phyloP scores from a whole-genome alignment of 2,888 invertebrate genomes.

The Drosophila borealis region DNA sequence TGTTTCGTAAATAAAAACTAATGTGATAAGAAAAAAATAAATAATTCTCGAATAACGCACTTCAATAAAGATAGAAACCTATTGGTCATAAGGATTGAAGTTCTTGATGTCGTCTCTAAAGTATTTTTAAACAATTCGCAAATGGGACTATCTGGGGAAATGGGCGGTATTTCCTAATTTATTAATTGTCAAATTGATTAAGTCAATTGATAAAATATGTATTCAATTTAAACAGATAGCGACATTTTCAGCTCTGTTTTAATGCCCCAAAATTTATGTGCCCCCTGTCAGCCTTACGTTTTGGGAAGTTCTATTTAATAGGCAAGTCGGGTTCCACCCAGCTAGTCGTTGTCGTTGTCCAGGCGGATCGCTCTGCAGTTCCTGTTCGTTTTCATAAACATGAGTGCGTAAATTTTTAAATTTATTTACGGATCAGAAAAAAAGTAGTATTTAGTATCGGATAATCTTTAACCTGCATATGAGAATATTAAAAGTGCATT shows the following conservation, averaged over 20 bases:
- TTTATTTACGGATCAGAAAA: no score
- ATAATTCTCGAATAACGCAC: neutral
- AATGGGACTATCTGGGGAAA: conserved; percentile 19
- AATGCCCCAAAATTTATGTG: conserved; percentile 66
- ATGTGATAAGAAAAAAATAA: no score
- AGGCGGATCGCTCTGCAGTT: conserved; percentile 3
- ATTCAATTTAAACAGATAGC: conserved; percentile 48
- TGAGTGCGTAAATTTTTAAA: conserved; percentile 39
- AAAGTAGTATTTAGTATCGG: no score
- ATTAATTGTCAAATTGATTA: conserved; percentile 54
- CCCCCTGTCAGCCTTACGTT: neutral
- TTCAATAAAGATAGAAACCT: neutral
- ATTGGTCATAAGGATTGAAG: neutral
- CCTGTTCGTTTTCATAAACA: conserved; percentile 4
- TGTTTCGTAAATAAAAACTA: no score
- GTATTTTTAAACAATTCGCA: conserved; percentile 48
- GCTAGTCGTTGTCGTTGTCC: conserved; percentile 27
- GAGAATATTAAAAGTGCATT: no score
- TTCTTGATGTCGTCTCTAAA: conserved; percentile 9
- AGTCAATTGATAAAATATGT: conserved; percentile 41
- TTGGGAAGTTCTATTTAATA: conserved; percentile 30
- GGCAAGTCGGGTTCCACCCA: conserved; percentile 2
- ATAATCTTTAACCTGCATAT: no score
- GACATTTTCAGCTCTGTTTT: conserved; percentile 48
- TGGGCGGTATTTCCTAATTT: conserved; percentile 29